These are phyloP conservation scores for Varroa destructor DNA, from an alignment of 1,140 invertebrate genomes.

Conservation along the genomic window DNA sequence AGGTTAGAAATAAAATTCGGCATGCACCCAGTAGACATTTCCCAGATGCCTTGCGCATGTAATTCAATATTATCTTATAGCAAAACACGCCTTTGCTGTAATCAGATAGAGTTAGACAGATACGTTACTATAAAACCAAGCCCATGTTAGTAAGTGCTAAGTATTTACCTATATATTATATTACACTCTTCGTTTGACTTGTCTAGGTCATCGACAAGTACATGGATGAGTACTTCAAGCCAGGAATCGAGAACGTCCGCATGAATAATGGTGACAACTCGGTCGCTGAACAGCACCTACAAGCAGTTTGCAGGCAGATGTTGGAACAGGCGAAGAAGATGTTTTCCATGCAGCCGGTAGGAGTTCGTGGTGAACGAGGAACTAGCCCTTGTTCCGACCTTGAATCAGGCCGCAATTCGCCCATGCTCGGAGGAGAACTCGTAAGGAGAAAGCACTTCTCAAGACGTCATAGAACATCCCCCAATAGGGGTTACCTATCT, in stretches of 20 bases:
- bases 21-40: too few species aligned
- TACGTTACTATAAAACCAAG: too few species aligned
- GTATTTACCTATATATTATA: too few species aligned
- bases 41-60: too few species aligned
- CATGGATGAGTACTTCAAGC: conserved; percentile 49
- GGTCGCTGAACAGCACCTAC: conserved; percentile 58
- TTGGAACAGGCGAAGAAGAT: conserved; percentile 51
- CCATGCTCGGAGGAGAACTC: conserved; percentile 20
- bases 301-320: conserved; percentile 57
- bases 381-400: conserved; percentile 6
- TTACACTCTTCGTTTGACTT: too few species aligned
- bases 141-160: too few species aligned
- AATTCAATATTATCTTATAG: too few species aligned
- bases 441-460: conserved; percentile 27
- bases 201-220: conserved; percentile 36
- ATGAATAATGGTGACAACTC: conserved; percentile 57
- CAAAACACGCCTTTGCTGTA: too few species aligned
- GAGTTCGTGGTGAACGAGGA: not conserved
- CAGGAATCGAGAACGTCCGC: conserved; percentile 61
- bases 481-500: conserved; percentile 25
- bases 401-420: not conserved
- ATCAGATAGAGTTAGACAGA: too few species aligned
- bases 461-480: conserved; percentile 6
- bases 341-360: conserved; percentile 32
- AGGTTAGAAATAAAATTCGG: not conserved